Base-by-base conservation (phyloP, 2,797 vertebrate genomes). In the Siniperca undulata region DNA sequence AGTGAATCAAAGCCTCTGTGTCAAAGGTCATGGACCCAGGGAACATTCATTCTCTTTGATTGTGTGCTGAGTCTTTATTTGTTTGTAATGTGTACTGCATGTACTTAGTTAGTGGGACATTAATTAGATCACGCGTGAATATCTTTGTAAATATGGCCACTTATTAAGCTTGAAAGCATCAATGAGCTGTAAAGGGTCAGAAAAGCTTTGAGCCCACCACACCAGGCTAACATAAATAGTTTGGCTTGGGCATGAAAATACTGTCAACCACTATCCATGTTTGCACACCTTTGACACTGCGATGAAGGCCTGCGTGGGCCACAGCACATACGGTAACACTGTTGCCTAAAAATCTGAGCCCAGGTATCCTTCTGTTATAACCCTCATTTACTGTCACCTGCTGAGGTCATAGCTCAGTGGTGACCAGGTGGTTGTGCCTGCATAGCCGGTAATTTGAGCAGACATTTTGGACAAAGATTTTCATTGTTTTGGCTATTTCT, bases 151-250 rank as follows among this genome's bases (percentile, higher is more conserved):
- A 91, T 91, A 90, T 77, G 78, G 64, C 40, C 56, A 62, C 74
- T 89, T 92, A 92, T 93, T 90, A 90, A 86, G 80, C 78, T 75
- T 83, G 84, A 85, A 83, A 86, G 73, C 84, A 76, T 85, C 60
- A 55, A 7, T 86, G 83, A 84, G 80, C 83, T 77, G 72, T 70
- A 79, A 91, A 78, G 77, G 75, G 64, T 83, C 68, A 85, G 72
- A 71, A 83, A 86, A 74, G 61, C 85, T 86, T 77, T 42, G 78
- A 85, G 60, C 78, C 48, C 48, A 76, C n/a, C 50, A 75, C 86
- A 85, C 82, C 83, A 87, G 58, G 66, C 52, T 72, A 42, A 52
- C 55, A 56, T 42, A 52, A 79, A 84, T 71, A 74, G 36, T 70
- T 80, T 85, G 83, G 65, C 50, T 69, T 14, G 44, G 27, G 44